Evolutionary conservation across 2,888 invertebrate genomes (phyloP).

Genomic region (Tanytarsus gracilentus): DNA sequence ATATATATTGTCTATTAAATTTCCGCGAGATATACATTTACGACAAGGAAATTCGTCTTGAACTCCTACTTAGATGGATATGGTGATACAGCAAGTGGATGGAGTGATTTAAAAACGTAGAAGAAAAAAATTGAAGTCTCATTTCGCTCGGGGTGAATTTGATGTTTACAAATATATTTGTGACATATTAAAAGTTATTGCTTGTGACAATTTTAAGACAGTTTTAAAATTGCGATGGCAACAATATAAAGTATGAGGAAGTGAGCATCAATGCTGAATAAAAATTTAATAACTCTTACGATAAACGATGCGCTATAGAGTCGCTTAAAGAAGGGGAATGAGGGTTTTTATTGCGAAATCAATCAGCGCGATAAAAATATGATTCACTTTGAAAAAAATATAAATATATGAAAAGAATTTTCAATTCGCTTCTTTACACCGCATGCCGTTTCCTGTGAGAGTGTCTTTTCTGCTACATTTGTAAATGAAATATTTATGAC

Average conservation of each 20-base stretch:
- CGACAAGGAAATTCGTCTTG: slow-evolving; percentile 4
- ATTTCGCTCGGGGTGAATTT: neutral
- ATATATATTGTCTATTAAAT: slow-evolving; percentile 16
- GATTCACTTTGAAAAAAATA: no score
- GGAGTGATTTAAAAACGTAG: neutral
- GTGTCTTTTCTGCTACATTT: slow-evolving; percentile 7
- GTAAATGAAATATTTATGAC: slow-evolving; percentile 24
- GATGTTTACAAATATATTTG: slow-evolving; percentile 26
- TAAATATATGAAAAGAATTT: no score
- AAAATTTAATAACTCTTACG: slow-evolving; percentile 9
- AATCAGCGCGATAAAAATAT: no score
- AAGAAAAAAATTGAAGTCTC: slow-evolving; percentile 3
- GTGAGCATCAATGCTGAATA: neutral
- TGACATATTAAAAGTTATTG: slow-evolving; percentile 27
- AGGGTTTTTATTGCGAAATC: no score
- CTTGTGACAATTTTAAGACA: slow-evolving; percentile 26
- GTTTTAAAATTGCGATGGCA: slow-evolving; percentile 10
- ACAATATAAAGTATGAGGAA: neutral
- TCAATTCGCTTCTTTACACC: no score
- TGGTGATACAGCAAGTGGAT: neutral
- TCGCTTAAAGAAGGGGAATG: neutral
- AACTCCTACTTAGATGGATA: neutral
- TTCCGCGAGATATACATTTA: slow-evolving; percentile 23
- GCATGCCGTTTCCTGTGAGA: neutral
- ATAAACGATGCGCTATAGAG: neutral